Evolutionary conservation across 2,797 vertebrate genomes (phyloP), one percentile per base, ranked within the genome.

Genomic region (Arctocebus calabarensis): DNA sequence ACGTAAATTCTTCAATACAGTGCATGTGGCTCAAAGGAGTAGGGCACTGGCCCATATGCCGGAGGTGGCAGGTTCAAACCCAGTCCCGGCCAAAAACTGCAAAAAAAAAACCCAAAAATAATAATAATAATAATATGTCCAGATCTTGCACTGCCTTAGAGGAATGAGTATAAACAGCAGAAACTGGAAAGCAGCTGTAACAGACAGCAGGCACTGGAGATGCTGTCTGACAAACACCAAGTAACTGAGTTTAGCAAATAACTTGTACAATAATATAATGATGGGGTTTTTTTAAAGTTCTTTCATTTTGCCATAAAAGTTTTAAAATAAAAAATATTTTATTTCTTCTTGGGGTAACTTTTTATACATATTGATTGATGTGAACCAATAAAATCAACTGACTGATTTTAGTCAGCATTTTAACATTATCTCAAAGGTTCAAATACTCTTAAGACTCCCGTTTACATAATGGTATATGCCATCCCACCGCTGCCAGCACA

Each of bases 351-450:
- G 79, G 13, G 88, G n/a, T 73, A 95, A 90, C 57, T 95, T 84
- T 84, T 84, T 84, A 64, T 34, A 88, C 55, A 84, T 62, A 88
- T 57, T 57, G 43, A 70, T 40, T 81, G 62, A 85, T 40, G 83
- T 84, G 73, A 73, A 81, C 77, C 34, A 84, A 89, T 73, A 85
- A 77, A 90, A 68, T 79, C 57, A 79, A 11, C 5, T 12, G 40
- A 84, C 45, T 68, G 55, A 74, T 64, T 86, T 90, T 64, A 81
- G 32, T 88, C 23, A 75, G 25, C 77, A 43, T 57, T 94, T 95
- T 75, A 96, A 59, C 37, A 75, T 95, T 82, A 77, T 92, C 81
- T 95, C 71, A 74, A 93, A 83, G 25, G 57, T 77, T 91, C 70
- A 27, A 73, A 27, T 73, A 92, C 88, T 94, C 66, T 62, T 37